Evolutionary conservation across 2,888 invertebrate genomes (phyloP).

Genomic region (Drosophila barbarae): DNA sequence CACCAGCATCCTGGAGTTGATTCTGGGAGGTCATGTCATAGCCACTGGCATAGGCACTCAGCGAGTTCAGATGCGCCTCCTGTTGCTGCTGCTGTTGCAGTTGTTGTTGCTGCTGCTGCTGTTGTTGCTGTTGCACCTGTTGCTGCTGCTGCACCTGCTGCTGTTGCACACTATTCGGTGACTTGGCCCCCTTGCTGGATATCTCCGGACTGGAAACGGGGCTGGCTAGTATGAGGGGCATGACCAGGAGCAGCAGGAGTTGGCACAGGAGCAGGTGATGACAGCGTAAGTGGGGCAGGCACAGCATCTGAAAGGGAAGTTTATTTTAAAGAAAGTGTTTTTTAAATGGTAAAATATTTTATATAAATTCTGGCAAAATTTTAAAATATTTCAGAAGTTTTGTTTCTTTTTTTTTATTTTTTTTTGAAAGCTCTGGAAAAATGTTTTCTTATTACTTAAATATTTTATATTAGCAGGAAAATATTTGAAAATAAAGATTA

Average conservation of each 20-base stretch:
- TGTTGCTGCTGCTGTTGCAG: constrained; percentile 43
- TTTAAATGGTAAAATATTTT: not conserved
- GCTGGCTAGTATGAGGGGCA: constrained; percentile 45
- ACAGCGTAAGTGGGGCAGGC: constrained; percentile 16
- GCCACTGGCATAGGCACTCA: constrained; percentile 76
- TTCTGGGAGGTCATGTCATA: constrained; percentile 57
- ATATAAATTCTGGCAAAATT: too few species aligned
- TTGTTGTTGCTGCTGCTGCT: constrained; percentile 43
- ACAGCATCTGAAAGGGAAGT: constrained; percentile 49
- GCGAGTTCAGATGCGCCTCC: constrained; percentile 74
- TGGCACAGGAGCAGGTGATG: constrained; percentile 24
- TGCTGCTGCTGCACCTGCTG: constrained; percentile 26
- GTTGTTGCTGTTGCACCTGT: constrained; percentile 42
- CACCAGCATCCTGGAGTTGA: not conserved
- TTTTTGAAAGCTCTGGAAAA: not conserved
- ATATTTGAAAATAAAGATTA: too few species aligned
- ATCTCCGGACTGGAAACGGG: constrained; percentile 75
- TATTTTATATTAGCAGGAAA: too few species aligned
- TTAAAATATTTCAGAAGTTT: too few species aligned
- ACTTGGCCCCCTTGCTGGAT: constrained; percentile 60
- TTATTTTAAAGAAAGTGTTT: too few species aligned
- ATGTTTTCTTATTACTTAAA: too few species aligned
- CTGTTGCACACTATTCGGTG: constrained; percentile 41
- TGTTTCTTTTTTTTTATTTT: not conserved
- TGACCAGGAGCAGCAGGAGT: constrained; percentile 33